Conservation (phyloP, 2,888 invertebrate genomes). For the Drosophila setosimentum region DNA sequence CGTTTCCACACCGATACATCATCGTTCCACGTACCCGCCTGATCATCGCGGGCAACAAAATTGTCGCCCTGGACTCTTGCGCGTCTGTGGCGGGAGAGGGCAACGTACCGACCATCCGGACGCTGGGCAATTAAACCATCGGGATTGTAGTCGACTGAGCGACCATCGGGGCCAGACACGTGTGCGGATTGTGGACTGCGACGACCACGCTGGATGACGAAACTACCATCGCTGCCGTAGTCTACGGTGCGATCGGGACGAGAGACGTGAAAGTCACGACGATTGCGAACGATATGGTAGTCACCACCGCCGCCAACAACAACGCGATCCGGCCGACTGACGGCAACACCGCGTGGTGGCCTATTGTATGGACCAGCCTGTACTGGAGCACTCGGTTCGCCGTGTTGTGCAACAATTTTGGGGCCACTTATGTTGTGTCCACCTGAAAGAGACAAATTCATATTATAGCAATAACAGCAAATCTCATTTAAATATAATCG, state of each 20-base stretch:
- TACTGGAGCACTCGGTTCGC: conserved; percentile 13
- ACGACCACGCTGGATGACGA: conserved; percentile 20
- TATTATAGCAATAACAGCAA: not conserved
- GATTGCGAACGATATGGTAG: conserved; percentile 6
- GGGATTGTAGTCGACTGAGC: conserved; percentile 24
- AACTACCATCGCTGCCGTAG: conserved; percentile 27
- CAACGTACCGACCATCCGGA: conserved; percentile 35
- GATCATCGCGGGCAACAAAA: conserved; percentile 63
- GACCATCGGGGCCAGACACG: conserved; percentile 28
- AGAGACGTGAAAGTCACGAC: conserved; percentile 37
- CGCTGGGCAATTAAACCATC: conserved; percentile 16
- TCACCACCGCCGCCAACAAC: conserved; percentile 2
- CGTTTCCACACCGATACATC: conserved; percentile 58
- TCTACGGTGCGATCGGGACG: conserved; percentile 58
- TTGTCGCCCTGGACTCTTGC: conserved; percentile 59
- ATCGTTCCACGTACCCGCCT: conserved; percentile 53
- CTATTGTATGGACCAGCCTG: not conserved
- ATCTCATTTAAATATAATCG: not conserved
- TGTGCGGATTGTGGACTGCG: conserved; percentile 42
- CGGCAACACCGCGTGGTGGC: not conserved
- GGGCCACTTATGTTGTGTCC: conserved; percentile 56
- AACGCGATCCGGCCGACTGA: conserved; percentile 34
- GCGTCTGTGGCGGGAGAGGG: conserved; percentile 30
- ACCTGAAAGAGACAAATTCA: conserved; percentile 5
- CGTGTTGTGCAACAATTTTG: conserved; percentile 21